phyloP scores from a whole-genome alignment of 2,113 vertebrate genomes.

The Bos javanicus region DNA sequence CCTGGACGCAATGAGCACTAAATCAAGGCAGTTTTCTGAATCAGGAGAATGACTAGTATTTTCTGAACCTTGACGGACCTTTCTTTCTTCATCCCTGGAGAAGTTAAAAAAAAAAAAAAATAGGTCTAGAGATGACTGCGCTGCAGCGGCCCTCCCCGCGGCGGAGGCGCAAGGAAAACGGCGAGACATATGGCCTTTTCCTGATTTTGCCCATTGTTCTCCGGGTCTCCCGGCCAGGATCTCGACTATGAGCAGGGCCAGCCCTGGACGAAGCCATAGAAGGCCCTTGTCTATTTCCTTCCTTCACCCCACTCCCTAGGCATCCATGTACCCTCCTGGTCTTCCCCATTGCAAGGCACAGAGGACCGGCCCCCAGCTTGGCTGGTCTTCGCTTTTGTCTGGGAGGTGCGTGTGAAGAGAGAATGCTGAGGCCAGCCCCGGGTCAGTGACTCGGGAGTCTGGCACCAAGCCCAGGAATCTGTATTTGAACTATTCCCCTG shows the following conservation, averaged over 20 bases:
- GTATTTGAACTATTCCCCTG: background rate
- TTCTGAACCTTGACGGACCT: background rate
- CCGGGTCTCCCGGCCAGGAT: background rate
- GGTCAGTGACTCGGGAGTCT: background rate
- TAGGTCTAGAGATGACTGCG: background rate
- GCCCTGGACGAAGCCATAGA: background rate
- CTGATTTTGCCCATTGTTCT: background rate
- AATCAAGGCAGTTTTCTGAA: background rate
- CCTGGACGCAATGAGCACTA: background rate
- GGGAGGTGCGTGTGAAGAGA: background rate
- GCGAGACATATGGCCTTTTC: background rate
- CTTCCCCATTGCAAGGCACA: background rate
- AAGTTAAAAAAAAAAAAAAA: background rate
- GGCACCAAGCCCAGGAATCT: background rate
- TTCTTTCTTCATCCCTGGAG: background rate
- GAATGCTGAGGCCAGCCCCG: background rate
- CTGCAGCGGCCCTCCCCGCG: background rate
- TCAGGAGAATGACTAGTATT: background rate
- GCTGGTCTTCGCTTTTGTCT: background rate
- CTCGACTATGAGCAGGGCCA: background rate
- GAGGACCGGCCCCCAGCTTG: background rate
- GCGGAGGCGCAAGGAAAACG: background rate
- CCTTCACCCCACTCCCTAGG: rapidly evolving
- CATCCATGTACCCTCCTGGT: background rate
- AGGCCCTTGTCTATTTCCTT: background rate